Evolutionary conservation across 1,140 invertebrate genomes (phyloP), one percentile per base, ranked within the genome.

Genomic region (Diploscapter pachys): DNA sequence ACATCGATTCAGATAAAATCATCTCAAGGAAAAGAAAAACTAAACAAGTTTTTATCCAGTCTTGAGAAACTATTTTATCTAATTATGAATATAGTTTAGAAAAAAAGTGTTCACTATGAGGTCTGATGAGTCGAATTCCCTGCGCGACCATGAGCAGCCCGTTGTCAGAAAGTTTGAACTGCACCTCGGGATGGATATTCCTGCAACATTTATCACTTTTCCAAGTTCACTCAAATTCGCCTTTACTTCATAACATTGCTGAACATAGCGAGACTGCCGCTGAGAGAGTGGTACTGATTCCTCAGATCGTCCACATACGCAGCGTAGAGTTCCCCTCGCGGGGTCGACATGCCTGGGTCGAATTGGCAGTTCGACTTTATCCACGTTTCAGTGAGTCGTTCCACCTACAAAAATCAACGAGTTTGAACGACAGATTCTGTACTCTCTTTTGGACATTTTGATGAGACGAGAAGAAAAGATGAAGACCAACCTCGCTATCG

Each of bases 251-350:
- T 54, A 4, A 75, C 31, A 53, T 79, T 83, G 6, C 62, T 65
- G 64, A 82, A 82, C 64, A 73, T 57, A 5, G 55, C 54, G 2
- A 81, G 53, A 48, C 62, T 78, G 5, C 79, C 66, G 52, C 71
- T 72, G 48, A 83, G 57, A 2, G 77, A 80, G 51, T 78, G 69
- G 57, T 79, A 62, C 0, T 59, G 51, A 55, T 63, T 80, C 50
- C 78, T 76, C 61, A 82, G 50, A 73, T 82, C 79, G 48, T 83
- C 78, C 11, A 82, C 81, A 67, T 84, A 79, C 49, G 81, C 76
- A 6, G 79, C 75, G 73, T 79, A 80, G 6, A 81, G 57, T 53
- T 81, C 78, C 3, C 80, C 76, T 3, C 81, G 61, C 8, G 68
- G 64, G 3, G 74, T 65, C 5, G 63, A 51, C 48, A 11, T 11